These are phyloP conservation scores for Anseranas semipalmata DNA, from an alignment of 2,113 vertebrate genomes.

Conservation along the genomic window DNA sequence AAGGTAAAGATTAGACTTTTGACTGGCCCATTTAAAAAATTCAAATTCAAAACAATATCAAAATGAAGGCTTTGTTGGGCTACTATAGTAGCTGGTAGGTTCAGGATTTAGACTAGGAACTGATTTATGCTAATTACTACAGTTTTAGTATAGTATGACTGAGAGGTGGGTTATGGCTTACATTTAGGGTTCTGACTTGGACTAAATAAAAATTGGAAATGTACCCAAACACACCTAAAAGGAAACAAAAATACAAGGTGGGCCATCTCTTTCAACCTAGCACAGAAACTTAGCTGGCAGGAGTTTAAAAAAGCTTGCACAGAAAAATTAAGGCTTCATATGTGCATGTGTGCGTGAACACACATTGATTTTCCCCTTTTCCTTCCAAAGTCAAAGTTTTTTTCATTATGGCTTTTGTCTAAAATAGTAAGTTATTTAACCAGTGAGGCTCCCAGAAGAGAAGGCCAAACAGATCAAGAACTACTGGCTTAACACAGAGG, in stretches of 20 bases:
- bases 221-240: background rate
- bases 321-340: background rate
- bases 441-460: background rate
- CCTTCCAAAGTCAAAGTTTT: background rate
- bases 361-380: background rate
- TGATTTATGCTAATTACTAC: background rate
- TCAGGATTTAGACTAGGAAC: background rate
- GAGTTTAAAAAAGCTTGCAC: background rate
- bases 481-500: background rate
- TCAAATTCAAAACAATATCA: background rate
- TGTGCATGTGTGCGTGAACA: background rate
- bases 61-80: background rate
- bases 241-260: background rate
- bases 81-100: background rate
- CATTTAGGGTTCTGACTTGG: background rate
- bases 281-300: background rate
- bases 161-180: background rate
- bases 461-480: background rate
- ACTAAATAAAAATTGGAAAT: background rate
- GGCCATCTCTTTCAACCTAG: background rate
- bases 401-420: background rate
- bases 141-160: background rate
- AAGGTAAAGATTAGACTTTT: background rate
- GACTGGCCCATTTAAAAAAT: background rate
- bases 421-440: background rate